These are phyloP conservation scores for Champsocephalus esox DNA, from an alignment of 2,797 vertebrate genomes.

Conservation along the genomic window DNA sequence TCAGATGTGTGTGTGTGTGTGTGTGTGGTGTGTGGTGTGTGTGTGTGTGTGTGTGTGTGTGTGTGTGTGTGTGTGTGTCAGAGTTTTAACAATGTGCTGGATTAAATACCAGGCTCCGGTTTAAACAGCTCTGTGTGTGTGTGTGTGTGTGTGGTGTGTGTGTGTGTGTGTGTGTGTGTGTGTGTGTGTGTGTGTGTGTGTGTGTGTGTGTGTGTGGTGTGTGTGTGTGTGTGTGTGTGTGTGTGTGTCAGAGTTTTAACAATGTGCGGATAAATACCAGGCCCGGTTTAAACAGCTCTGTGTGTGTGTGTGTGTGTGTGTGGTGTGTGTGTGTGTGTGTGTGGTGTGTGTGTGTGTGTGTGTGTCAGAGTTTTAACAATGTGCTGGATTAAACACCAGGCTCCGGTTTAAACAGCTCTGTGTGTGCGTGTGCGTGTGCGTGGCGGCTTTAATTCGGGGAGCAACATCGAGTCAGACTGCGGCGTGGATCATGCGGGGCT, in stretches of 20 bases:
- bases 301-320: too few species aligned
- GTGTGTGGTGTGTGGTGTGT: not conserved
- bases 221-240: too few species aligned
- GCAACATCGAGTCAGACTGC: constrained; percentile 18
- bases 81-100: constrained; percentile 5
- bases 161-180: too few species aligned
- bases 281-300: too few species aligned
- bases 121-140: not conserved
- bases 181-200: too few species aligned
- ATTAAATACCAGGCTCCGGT: constrained; percentile 33
- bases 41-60: not conserved
- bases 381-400: constrained; percentile 17
- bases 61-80: not conserved
- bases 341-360: not conserved
- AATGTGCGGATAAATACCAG: too few species aligned
- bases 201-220: too few species aligned
- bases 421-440: constrained; percentile 4
- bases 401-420: constrained; percentile 15
- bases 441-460: constrained; percentile 50
- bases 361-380: constrained; percentile 5
- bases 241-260: too few species aligned
- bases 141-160: too few species aligned
- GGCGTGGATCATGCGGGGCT: not conserved
- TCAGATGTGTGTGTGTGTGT: not conserved
- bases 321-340: too few species aligned